Evolutionary conservation across 2,113 vertebrate species (phyloP).

Genomic region (Lycocorax pyrrhopterus): DNA sequence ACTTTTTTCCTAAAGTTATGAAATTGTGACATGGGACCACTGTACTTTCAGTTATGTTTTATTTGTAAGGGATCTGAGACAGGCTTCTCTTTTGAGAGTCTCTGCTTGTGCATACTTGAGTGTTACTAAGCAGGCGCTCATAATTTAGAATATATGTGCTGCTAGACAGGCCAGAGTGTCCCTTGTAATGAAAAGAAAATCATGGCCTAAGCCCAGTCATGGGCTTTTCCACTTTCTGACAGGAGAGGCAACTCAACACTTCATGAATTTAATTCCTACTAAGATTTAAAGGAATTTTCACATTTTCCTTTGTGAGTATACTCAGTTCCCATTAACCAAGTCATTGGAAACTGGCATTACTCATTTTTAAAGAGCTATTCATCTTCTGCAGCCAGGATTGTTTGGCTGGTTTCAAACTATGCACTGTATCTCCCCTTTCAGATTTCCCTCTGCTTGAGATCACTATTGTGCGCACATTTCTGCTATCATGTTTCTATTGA

Average conservation of each 20-base stretch:
- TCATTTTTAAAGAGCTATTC: not conserved
- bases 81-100: not conserved
- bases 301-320: not conserved
- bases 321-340: not conserved
- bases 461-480: not conserved
- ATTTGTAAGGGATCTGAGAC: not conserved
- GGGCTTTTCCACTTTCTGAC: not conserved
- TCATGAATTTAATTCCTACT: not conserved
- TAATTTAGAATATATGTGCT: not conserved
- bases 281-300: not conserved
- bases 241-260: not conserved
- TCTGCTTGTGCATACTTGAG: not conserved
- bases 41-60: not conserved
- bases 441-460: not conserved
- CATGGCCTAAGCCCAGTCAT: not conserved
- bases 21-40: fast-evolving
- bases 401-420: not conserved
- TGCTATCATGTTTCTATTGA: not conserved
- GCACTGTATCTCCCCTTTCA: not conserved
- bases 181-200: not conserved
- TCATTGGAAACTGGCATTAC: not conserved
- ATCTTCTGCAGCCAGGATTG: not conserved
- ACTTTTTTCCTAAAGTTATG: not conserved
- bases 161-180: not conserved
- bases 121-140: not conserved